A percentile compares a stretch with the other conserved stretches of the same genome.
Conservation (phyloP, 1,140 invertebrate genomes). For the Vanessa atalanta region DNA sequence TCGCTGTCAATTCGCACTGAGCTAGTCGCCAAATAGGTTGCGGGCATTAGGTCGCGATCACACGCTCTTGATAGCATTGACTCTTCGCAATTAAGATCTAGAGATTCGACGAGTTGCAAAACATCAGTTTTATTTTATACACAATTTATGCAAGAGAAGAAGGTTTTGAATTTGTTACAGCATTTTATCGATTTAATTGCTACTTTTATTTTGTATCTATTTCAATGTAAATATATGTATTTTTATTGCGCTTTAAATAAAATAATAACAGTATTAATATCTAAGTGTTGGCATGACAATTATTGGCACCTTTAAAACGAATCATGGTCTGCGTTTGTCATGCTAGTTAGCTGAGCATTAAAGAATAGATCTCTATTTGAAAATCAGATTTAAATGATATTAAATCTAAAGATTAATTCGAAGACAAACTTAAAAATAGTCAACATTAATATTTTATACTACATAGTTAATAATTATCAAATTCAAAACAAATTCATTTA, state of each 20-base stretch:
- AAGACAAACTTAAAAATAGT: not conserved
- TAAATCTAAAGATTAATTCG: not conserved
- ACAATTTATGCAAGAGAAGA: too few species aligned
- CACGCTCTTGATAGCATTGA: not conserved
- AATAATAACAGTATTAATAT: not conserved
- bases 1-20: constrained; percentile 10
- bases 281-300: constrained; percentile 6
- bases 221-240: not conserved
- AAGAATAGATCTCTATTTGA: constrained; percentile 5
- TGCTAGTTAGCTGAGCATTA: constrained; percentile 2
- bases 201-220: not conserved
- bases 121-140: too few species aligned
- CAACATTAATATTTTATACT: not conserved
- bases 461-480: not conserved
- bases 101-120: too few species aligned
- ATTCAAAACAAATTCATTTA: not conserved
- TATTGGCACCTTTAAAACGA: constrained; percentile 2
- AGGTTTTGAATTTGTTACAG: too few species aligned
- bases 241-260: not conserved
- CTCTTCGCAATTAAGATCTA: not conserved
- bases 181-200: too few species aligned
- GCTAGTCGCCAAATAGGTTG: constrained; percentile 41
- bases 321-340: not conserved
- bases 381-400: not conserved
- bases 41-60: constrained; percentile 33